These are phyloP conservation scores for Erethizon dorsatum DNA, from an alignment of 2,797 vertebrate species.

Conservation along the genomic window DNA sequence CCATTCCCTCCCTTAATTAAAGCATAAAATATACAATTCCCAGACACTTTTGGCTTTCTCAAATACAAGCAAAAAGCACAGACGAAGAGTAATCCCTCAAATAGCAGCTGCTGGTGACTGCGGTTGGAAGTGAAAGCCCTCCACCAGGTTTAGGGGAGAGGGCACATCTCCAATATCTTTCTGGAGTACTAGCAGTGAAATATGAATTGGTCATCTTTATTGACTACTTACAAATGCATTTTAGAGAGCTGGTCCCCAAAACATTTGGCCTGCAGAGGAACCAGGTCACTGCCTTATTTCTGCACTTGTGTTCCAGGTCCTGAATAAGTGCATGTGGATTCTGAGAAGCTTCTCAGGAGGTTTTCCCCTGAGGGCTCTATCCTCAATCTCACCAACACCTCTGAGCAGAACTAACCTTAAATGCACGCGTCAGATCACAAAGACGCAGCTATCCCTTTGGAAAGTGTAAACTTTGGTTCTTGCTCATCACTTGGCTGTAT, in stretches of 20 bases:
- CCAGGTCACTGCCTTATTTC: background rate
- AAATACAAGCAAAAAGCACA: background rate
- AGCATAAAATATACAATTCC: background rate
- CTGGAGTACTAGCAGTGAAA: background rate
- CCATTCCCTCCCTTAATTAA: background rate
- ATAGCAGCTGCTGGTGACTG: background rate
- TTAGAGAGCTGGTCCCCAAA: background rate
- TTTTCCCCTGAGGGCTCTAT: background rate
- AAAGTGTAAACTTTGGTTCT: background rate
- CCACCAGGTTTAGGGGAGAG: background rate
- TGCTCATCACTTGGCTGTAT: background rate
- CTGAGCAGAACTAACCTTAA: background rate
- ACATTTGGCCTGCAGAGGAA: background rate
- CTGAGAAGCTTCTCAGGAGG: background rate
- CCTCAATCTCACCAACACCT: background rate
- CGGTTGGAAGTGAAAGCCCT: background rate
- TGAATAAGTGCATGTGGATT: background rate
- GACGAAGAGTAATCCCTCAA: background rate
- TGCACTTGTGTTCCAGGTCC: background rate
- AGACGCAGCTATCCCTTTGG: background rate
- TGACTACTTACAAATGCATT: background rate
- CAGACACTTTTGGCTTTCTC: background rate
- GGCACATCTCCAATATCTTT: background rate
- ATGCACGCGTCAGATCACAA: background rate
- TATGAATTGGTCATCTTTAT: background rate